phyloP scores from a whole-genome alignment of 2,797 vertebrate genomes.

The Enteromius mattozi region DNA sequence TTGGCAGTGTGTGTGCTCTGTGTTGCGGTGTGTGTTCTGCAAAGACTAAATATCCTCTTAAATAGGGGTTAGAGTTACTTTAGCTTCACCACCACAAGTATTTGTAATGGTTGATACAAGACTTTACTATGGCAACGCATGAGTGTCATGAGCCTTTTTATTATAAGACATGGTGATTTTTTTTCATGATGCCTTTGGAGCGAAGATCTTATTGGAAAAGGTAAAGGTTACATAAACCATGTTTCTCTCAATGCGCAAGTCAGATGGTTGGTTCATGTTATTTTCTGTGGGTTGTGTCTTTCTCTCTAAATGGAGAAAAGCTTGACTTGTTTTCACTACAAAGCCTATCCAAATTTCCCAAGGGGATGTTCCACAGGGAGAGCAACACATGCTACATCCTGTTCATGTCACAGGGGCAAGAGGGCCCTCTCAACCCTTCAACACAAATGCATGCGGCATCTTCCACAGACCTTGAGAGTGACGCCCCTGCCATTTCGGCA shows the following conservation, averaged over 20 bases:
- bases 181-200: neutral
- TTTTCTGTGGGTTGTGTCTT: neutral
- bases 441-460: conserved; percentile 17
- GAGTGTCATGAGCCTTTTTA: conserved; percentile 4
- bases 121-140: conserved; percentile 27
- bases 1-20: neutral
- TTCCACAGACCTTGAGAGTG: conserved; percentile 13
- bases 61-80: conserved; percentile 39
- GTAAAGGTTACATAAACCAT: conserved; percentile 9
- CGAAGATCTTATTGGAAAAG: neutral
- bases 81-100: conserved; percentile 23
- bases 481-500: conserved; percentile 35
- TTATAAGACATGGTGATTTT: conserved; percentile 12
- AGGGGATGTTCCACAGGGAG: conserved; percentile 48
- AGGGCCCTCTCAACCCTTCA: neutral
- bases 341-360: conserved; percentile 45
- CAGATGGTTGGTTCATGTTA: conserved; percentile 11
- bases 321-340: conserved; percentile 44
- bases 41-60: conserved; percentile 27
- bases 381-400: conserved; percentile 60
- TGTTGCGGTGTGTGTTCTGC: conserved; percentile 22
- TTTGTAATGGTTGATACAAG: conserved; percentile 34
- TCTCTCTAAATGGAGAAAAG: conserved; percentile 26
- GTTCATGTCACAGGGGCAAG: conserved; percentile 53
- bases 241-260: neutral